Conservation (phyloP, 1,140 invertebrate species). For the Camponotus vicinus region DNA sequence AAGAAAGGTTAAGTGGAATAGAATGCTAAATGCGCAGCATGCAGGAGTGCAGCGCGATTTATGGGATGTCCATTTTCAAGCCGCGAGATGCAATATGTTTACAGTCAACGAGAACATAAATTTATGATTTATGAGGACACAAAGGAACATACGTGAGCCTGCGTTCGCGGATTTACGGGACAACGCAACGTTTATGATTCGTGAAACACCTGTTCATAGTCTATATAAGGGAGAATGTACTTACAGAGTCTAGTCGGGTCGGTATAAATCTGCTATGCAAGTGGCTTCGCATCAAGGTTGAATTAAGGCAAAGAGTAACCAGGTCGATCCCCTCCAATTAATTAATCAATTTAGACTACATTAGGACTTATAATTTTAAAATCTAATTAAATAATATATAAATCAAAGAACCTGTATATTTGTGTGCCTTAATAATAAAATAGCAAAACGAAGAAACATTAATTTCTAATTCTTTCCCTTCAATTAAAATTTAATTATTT, state of each 20-base stretch:
- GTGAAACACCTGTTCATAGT: constrained; percentile 53
- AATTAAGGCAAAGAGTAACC: constrained; percentile 3
- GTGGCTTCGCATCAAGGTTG: background rate
- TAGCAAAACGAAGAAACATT: background rate
- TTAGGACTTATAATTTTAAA: background rate
- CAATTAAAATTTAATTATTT: background rate
- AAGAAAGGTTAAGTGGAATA: constrained; percentile 17
- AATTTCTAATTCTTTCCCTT: background rate
- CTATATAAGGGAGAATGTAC: constrained; percentile 42
- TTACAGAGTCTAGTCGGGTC: constrained; percentile 18
- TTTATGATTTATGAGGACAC: constrained; percentile 54
- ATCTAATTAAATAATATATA: background rate
- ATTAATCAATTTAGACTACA: background rate
- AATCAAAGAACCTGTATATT: background rate
- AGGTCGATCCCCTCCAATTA: background rate
- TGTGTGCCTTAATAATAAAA: background rate
- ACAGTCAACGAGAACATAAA: constrained; percentile 50
- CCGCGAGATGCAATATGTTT: constrained; percentile 48
- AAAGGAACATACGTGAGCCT: constrained; percentile 22
- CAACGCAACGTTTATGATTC: constrained; percentile 31
- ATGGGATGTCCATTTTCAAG: constrained; percentile 40
- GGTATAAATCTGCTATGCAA: constrained; percentile 32
- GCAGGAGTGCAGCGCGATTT: constrained; percentile 34
- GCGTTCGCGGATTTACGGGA: constrained; percentile 52
- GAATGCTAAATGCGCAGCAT: constrained; percentile 14